Conservation (phyloP, 2,113 vertebrate species). For the Ovis aries region ARS-UI_Ramb_v3.0 NC_056076.1:43664501-43665000, state of each 20-base stretch:
- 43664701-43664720: not conserved
- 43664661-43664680: not conserved
- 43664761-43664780: not conserved
- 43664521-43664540: not conserved
- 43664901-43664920: constrained; percentile 57
- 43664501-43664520: not conserved
- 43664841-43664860: not conserved
- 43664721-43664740: not conserved
- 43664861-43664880: constrained; percentile 16
- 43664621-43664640: not conserved
- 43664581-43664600: not conserved
- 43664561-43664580: constrained; percentile 5
- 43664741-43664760: not conserved
- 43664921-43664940: constrained; percentile 64
- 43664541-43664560: not conserved
- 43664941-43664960: constrained; percentile 59
- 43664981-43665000: constrained; percentile 57
- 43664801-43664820: not conserved
- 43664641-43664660: too few species aligned
- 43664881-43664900: constrained; percentile 67
- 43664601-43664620: too few species aligned
- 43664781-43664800: not conserved
- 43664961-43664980: constrained; percentile 51
- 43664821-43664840: not conserved
- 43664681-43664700: not conserved